These are phyloP conservation scores for Schizothorax lantsangensis DNA, from an alignment of 2,797 vertebrate genomes.

Conservation along the genomic window DNA sequence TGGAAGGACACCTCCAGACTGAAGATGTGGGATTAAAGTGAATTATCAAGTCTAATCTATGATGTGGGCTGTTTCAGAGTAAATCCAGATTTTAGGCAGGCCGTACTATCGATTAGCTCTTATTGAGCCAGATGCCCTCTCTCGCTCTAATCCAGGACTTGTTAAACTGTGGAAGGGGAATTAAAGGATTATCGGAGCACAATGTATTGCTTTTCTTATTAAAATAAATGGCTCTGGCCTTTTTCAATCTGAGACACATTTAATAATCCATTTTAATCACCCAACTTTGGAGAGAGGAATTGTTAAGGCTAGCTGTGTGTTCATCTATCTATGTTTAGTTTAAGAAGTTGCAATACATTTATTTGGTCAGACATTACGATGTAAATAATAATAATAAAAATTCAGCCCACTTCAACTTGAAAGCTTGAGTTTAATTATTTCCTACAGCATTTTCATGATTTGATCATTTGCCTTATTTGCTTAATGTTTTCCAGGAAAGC, in stretches of 20 bases:
- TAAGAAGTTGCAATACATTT: background rate
- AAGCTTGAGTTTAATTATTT: background rate
- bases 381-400: background rate
- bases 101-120: constrained; percentile 72
- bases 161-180: constrained; percentile 74
- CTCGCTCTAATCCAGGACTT: constrained; percentile 67
- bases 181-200: constrained; percentile 76
- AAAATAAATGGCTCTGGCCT: constrained; percentile 43
- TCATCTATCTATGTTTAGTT: background rate
- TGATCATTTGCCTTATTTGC: background rate
- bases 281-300: constrained; percentile 15
- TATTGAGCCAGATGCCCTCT: constrained; percentile 61
- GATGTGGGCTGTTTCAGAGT: constrained; percentile 62
- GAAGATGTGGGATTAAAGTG: constrained; percentile 65
- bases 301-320: background rate
- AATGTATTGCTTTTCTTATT: constrained; percentile 74
- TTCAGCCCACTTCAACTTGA: background rate
- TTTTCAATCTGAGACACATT: constrained; percentile 45
- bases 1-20: constrained; percentile 16
- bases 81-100: constrained; percentile 62
- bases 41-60: constrained; percentile 71
- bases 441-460: background rate
- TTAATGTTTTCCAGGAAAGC: background rate
- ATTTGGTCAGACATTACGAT: background rate
- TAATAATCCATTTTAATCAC: constrained; percentile 51